Evolutionary conservation across 2,797 vertebrate genomes (phyloP), one percentile per base, ranked within the genome.

Genomic region (Gallinago nigripennis): DNA sequence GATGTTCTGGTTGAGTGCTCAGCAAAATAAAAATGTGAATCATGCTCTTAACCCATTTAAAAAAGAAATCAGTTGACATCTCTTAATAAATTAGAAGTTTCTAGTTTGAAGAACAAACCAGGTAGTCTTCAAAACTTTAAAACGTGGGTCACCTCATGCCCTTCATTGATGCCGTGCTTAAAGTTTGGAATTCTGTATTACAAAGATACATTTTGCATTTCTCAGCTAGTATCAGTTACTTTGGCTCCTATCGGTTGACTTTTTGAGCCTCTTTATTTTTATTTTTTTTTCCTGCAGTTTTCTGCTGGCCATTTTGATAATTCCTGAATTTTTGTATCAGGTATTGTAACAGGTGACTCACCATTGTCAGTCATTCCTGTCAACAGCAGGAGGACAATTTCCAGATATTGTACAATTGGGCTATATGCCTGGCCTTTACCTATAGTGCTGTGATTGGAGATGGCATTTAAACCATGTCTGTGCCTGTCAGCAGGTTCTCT

Each of bases 281-380:
- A 11, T 27, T 27, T 50, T 50, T 50, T 50, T 50, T 50, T 8
- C 48, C 48, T 83, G 82, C 6, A 16, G 51, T 85, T 94, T 89
- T 96, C 94, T 95, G 20, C 25, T 87, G 87, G 41, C 51, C 61
- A 43, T 82, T 94, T 87, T 90, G 75, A 65, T 95, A 92, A 95
- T 92, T 94, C 68, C 76, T 94, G 88, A 93, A 37, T 96, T 94
- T 95, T 94, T 97, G 60, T 94, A 88, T 95, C 78, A 61, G 88
- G 28, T 31, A 3, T 88, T 95, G 37, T 97, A 97, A 95, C 92
- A 90, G 82, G 90, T 94, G 35, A 95, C 88, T 96, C 95, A 76
- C 92, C 91, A 83, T 86, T 97, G 95, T 96, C 94, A 66, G 19
- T 91, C 68, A 50, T 80, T 92, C 92, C 61, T 43, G 87, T 95